phyloP scores from a whole-genome alignment of 2,797 vertebrate genomes.

The Moxostoma hubbsi region DNA sequence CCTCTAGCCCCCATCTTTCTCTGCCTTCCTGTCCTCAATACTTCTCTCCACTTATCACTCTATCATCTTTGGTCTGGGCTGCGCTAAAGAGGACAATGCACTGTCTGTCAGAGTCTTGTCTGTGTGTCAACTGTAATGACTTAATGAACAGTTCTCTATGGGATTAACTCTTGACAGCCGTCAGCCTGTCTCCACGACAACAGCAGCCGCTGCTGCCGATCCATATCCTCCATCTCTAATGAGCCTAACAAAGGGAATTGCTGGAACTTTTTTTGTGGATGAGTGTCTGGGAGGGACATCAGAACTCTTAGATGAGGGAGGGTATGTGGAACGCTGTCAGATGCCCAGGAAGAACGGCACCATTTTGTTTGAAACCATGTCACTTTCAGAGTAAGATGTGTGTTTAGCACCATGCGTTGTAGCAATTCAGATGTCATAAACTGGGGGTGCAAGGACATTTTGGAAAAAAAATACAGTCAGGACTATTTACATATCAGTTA shows the following conservation, averaged over 20 bases:
- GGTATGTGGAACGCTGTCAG: conserved; percentile 52
- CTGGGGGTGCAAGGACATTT: background rate
- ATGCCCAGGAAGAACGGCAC: conserved; percentile 27
- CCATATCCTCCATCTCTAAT: conserved; percentile 59
- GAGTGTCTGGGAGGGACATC: conserved; percentile 33
- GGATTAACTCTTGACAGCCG: conserved; percentile 84
- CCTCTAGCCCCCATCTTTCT: conserved; percentile 22
- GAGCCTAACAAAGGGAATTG: conserved; percentile 76
- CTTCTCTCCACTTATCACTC: conserved; percentile 48
- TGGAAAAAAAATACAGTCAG: background rate
- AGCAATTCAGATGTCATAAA: too few relatives aligned
- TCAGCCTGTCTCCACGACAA: conserved; percentile 70
- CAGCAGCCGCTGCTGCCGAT: conserved; percentile 51
- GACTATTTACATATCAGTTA: background rate
- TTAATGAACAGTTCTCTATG: conserved; percentile 84
- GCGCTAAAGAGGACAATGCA: conserved; percentile 76
- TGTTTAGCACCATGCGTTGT: too few relatives aligned
- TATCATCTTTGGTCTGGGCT: conserved; percentile 50
- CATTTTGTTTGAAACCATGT: conserved; percentile 10
- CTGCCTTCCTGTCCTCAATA: conserved; percentile 51
- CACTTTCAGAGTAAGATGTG: background rate
- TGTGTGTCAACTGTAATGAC: conserved; percentile 82
- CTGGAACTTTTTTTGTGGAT: conserved; percentile 63
- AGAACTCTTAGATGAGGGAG: conserved; percentile 51
- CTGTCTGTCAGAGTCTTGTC: conserved; percentile 75